Evolutionary conservation across 1,140 invertebrate genomes (phyloP).

Genomic region (Drosophila lacertosa): DNA sequence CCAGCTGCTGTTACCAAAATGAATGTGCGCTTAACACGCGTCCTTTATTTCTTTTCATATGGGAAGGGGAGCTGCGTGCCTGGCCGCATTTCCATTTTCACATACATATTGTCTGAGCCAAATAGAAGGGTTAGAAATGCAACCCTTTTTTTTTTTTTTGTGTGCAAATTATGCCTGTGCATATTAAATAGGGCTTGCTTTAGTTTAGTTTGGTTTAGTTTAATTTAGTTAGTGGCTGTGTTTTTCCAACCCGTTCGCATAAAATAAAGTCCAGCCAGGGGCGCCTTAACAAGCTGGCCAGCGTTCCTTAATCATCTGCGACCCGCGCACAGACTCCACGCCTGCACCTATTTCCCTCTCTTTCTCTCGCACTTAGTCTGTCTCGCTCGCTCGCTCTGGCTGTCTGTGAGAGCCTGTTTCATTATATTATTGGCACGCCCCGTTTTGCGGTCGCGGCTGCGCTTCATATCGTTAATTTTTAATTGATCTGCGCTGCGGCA

Average conservation of each 20-base stretch:
- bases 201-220: slow-evolving; percentile 1
- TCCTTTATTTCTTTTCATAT: slow-evolving; percentile 16
- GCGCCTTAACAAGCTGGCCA: slow-evolving; percentile 29
- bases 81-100: slow-evolving; percentile 63
- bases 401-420: slow-evolving; percentile 62
- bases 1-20: slow-evolving; percentile 50
- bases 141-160: slow-evolving; percentile 26
- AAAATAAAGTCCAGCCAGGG: slow-evolving; percentile 5
- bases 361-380: slow-evolving; percentile 2
- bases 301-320: slow-evolving; percentile 40
- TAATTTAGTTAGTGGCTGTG: background rate
- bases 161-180: slow-evolving; percentile 80
- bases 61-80: slow-evolving; percentile 55
- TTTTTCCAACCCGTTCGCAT: slow-evolving; percentile 5
- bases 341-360: background rate
- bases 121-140: slow-evolving; percentile 54
- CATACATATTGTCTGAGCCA: slow-evolving; percentile 53
- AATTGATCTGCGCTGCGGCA: slow-evolving; percentile 77
- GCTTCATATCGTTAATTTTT: slow-evolving; percentile 84
- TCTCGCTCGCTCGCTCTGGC: slow-evolving; percentile 1
- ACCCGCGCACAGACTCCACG: slow-evolving; percentile 33
- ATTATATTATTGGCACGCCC: slow-evolving; percentile 82
- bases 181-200: slow-evolving; percentile 76
- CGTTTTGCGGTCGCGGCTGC: slow-evolving; percentile 66
- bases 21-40: slow-evolving; percentile 73